Evolutionary conservation across 1,140 invertebrate species (phyloP), one percentile per base, ranked within the genome.

Genomic region (Cyphomyrmex costatus): DNA sequence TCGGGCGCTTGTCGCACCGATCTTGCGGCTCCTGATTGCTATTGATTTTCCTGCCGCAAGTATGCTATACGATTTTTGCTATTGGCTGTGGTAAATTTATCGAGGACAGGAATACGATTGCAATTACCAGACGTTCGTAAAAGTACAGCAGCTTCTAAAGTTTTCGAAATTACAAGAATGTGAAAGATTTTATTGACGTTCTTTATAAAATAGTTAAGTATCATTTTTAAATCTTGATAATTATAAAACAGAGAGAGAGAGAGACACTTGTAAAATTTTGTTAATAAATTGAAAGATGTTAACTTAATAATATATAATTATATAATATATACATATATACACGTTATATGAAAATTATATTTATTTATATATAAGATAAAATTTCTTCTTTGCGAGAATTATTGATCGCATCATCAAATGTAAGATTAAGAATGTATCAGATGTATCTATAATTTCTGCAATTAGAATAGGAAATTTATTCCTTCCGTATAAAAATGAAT

Each of bases 1-100:
- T 88, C 65, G 33, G 56, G 42, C 68, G 85, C n/a, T 78, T 79
- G 66, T 84, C 33, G 36, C 66, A 77, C 66, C 89, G 86, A 90
- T 88, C 89, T 90, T 58, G 53, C 42, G 71, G 46, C 21, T 53
- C 68, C 60, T 46, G 77, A 86, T 77, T 85, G 49, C 36, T 80
- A 88, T 88, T 68, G 84, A 86, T 88, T 58, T 78, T 73, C 58
- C n/a, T 36, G 19, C 56, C 27, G 49, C 82, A 65, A 63, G 60
- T 46, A 24, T 21, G 33, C 71, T 19, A 30, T 14, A 53, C 60
- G 46, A 85, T 76, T 77, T 65, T 78, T 78, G 30, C 24, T 27
- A n/a, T 63, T 14, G 46, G 10, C 19, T 16, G 14, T 21, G 82
- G 60, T 56, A 51, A 65, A 65, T 74, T 42, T 63, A 65, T 65